Evolutionary conservation across 2,888 invertebrate species (phyloP).

Genomic region (Iselma pallidipennis): DNA sequence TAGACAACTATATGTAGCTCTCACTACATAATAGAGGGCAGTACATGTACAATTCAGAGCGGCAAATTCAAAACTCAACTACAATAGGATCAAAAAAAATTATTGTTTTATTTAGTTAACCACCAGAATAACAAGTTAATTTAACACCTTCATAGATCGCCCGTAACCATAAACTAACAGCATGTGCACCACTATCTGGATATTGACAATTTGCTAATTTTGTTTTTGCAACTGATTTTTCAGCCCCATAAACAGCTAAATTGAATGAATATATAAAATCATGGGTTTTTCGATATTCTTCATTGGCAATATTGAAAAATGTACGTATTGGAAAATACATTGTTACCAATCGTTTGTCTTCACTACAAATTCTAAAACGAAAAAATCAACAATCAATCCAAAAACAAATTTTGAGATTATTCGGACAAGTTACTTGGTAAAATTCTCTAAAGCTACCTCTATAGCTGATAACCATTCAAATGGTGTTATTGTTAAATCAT

Average conservation of each 20-base stretch:
- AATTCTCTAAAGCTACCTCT: slow-evolving; percentile 53
- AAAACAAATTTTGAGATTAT: too few species aligned
- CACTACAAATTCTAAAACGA: slow-evolving; percentile 63
- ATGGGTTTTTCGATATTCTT: slow-evolving; percentile 32
- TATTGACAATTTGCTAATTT: slow-evolving; percentile 37
- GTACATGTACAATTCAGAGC: too few species aligned
- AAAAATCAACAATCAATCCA: too few species aligned
- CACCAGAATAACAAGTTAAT: slow-evolving; percentile 35
- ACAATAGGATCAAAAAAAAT: not conserved
- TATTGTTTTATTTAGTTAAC: too few species aligned
- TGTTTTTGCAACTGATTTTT: slow-evolving; percentile 46
- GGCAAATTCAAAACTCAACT: not conserved
- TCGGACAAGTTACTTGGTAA: too few species aligned
- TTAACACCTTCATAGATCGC: slow-evolving; percentile 59
- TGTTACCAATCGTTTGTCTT: slow-evolving; percentile 64
- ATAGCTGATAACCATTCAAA: slow-evolving; percentile 58
- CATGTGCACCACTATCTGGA: slow-evolving; percentile 65
- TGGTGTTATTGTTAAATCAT: slow-evolving; percentile 34
- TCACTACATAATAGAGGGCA: too few species aligned
- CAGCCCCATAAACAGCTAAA: slow-evolving; percentile 50
- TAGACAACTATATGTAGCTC: too few species aligned
- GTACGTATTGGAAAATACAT: slow-evolving; percentile 60
- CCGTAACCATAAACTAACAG: slow-evolving; percentile 63
- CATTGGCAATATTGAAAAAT: slow-evolving; percentile 39
- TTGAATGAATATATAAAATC: slow-evolving; percentile 49